These are phyloP conservation scores for Helostoma temminkii DNA, from an alignment of 2,797 vertebrate genomes.

Conservation along the genomic window DNA sequence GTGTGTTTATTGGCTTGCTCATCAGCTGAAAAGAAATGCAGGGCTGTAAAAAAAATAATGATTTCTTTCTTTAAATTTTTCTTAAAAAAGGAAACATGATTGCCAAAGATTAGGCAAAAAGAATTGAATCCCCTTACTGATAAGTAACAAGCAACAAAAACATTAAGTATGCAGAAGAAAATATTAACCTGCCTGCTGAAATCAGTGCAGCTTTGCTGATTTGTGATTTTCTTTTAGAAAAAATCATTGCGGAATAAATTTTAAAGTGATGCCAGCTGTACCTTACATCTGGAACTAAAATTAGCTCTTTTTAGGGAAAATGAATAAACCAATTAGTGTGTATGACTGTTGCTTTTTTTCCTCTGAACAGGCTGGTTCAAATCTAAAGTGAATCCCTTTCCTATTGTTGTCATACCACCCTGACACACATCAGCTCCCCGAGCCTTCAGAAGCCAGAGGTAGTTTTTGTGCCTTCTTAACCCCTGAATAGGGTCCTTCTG, in stretches of 20 bases:
- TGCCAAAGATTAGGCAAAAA: constrained; percentile 13
- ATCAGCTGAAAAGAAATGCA: constrained; percentile 27
- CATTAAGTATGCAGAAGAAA: neutral
- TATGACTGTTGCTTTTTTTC: constrained; percentile 9
- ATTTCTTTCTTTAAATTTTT: constrained; percentile 47
- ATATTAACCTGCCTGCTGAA: too few relatives aligned
- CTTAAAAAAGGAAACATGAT: constrained; percentile 53
- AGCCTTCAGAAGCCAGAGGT: constrained; percentile 50
- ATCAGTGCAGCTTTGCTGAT: too few relatives aligned
- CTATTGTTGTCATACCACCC: constrained; percentile 47
- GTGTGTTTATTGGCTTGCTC: constrained; percentile 5
- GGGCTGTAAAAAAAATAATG: constrained; percentile 23
- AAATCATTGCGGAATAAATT: too few relatives aligned
- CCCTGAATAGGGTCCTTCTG: constrained; percentile 71
- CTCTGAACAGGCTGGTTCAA: constrained; percentile 16
- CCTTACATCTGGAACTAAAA: neutral
- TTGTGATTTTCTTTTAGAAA: neutral
- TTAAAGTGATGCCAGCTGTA: neutral
- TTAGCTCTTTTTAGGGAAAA: neutral
- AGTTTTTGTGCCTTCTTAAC: constrained; percentile 56
- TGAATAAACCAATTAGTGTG: neutral
- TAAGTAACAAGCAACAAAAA: constrained; percentile 5
- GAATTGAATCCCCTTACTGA: neutral
- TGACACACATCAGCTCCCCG: constrained; percentile 38
- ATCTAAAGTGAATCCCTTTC: constrained; percentile 53